Percentiles rank a stretch among this genome's conserved stretches.
Conservation (phyloP, 2,113 vertebrate genomes). For the Peucedramus taeniatus region DNA sequence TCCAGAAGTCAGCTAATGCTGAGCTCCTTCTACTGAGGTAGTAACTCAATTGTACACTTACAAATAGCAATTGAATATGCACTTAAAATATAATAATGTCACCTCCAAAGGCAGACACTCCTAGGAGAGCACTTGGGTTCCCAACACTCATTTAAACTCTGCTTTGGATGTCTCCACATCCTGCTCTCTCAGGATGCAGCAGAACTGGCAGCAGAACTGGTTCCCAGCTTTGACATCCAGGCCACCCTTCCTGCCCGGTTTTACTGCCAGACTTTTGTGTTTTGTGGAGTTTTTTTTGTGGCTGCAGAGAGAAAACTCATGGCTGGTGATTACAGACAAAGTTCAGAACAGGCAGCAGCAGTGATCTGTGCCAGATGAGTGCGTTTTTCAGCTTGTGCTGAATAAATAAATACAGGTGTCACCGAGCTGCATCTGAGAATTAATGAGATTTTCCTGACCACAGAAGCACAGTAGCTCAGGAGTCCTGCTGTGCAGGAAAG, state of each 20-base stretch:
- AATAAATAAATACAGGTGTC: neutral
- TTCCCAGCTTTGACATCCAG: neutral
- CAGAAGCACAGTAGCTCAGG: neutral
- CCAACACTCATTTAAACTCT: neutral
- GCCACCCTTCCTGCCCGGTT: neutral
- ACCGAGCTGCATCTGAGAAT: neutral
- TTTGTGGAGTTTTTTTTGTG: neutral
- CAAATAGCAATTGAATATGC: neutral
- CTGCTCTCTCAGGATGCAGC: neutral
- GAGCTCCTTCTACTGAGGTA: neutral
- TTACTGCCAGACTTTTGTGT: neutral
- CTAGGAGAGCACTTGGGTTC: accelerated
- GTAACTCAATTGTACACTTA: neutral
- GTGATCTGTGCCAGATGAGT: too few species aligned
- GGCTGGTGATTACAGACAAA: neutral
- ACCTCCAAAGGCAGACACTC: neutral
- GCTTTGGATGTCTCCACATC: neutral
- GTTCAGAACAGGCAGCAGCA: neutral
- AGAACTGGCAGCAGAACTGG: neutral
- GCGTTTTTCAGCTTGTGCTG: neutral
- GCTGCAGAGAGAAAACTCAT: neutral
- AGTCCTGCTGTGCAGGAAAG: neutral
- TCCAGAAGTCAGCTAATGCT: neutral
- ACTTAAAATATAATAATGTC: neutral
- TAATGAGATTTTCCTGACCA: neutral